These are phyloP conservation scores for Bugula neritina DNA, from an alignment of 2,888 invertebrate genomes.

Conservation along the genomic window DNA sequence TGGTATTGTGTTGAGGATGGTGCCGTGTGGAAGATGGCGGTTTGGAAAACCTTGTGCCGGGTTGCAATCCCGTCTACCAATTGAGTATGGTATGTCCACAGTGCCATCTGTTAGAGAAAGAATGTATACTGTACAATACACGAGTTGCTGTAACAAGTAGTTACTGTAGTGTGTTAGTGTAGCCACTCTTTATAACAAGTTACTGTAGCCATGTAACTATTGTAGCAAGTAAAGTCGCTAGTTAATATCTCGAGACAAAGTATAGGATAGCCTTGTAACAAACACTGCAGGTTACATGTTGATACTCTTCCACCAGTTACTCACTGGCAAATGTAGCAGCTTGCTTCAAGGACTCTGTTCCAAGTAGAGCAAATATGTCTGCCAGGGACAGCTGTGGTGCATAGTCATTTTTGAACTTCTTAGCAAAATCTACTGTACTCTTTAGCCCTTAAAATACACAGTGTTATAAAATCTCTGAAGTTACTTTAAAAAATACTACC, in stretches of 20 bases:
- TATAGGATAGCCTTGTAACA: too few species aligned
- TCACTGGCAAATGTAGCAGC: constrained; percentile 4
- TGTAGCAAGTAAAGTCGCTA: too few species aligned
- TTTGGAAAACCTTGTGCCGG: background rate
- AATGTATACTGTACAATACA: background rate
- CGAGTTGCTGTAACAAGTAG: too few species aligned
- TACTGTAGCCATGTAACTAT: too few species aligned
- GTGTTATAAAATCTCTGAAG: too few species aligned
- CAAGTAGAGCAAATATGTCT: constrained; percentile 1
- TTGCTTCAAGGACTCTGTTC: background rate
- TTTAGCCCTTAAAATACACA: background rate
- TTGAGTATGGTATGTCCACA: constrained; percentile 1
- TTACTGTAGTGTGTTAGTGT: too few species aligned
- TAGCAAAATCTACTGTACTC: background rate
- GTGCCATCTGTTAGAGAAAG: constrained; percentile 9
- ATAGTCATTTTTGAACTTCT: constrained; percentile 21
- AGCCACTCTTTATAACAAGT: too few species aligned
- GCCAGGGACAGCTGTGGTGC: constrained; percentile 16
- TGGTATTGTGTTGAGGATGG: background rate
- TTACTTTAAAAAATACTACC: too few species aligned
- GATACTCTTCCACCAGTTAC: too few species aligned
- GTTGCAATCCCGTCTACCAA: constrained; percentile 19
- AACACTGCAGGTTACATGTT: too few species aligned
- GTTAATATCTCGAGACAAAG: too few species aligned
- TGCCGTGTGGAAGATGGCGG: constrained; percentile 8